phyloP scores from a whole-genome alignment of 1,140 invertebrate genomes.

The Lepidotrigona ventralis region DNA sequence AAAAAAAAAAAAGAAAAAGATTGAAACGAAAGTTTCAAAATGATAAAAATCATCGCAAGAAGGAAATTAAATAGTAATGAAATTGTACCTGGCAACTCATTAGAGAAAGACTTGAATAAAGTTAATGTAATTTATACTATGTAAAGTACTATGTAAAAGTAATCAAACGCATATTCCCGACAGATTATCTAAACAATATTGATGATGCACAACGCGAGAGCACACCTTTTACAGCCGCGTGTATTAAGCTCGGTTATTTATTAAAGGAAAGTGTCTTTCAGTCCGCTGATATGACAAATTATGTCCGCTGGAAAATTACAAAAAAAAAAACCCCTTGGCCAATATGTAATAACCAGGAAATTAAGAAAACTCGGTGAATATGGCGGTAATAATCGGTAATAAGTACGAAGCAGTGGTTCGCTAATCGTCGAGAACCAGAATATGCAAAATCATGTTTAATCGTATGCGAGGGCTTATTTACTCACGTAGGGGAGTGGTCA shows the following conservation, averaged over 20 bases:
- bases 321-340: conserved; percentile 7
- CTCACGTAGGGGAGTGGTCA: conserved; percentile 19
- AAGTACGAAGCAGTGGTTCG: neutral
- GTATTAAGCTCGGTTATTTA: neutral
- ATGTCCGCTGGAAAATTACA: conserved; percentile 10
- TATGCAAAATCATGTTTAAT: conserved; percentile 44
- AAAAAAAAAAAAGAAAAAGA: neutral
- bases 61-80: neutral
- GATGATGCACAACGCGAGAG: neutral
- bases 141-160: neutral
- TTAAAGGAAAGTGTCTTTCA: neutral
- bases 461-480: conserved; percentile 20
- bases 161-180: neutral
- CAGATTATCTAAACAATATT: neutral
- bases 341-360: conserved; percentile 24
- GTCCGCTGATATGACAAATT: neutral
- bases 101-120: neutral
- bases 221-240: neutral
- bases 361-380: conserved; percentile 21
- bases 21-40: neutral
- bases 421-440: conserved; percentile 42
- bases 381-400: conserved; percentile 37
- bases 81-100: too few species aligned
- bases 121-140: neutral
- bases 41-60: neutral